These are phyloP conservation scores for Pyrrhosoma nymphula DNA, from an alignment of 2,888 invertebrate species.

Conservation along the genomic window DNA sequence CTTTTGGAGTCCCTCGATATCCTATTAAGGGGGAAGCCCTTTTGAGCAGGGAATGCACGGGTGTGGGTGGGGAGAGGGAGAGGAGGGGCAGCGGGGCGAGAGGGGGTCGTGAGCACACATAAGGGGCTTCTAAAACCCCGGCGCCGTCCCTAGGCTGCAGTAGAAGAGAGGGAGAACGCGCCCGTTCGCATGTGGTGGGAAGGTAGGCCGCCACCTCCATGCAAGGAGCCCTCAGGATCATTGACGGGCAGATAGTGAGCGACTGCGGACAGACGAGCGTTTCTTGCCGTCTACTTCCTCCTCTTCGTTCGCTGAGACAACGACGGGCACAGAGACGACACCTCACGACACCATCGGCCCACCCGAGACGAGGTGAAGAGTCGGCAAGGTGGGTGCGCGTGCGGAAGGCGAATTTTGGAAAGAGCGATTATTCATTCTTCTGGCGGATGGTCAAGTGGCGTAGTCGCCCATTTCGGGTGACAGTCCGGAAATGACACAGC, in stretches of 20 bases:
- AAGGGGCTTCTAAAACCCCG: conserved; percentile 66
- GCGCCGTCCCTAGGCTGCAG: conserved; percentile 33
- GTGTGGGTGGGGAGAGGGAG: background rate
- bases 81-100: conserved; percentile 3
- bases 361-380: conserved; percentile 49
- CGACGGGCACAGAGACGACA: conserved; percentile 40
- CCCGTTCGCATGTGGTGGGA: conserved; percentile 26
- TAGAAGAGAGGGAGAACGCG: conserved; percentile 48
- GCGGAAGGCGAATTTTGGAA: too few species aligned
- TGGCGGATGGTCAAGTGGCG: too few species aligned
- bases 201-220: conserved; percentile 20
- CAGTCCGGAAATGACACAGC: too few species aligned
- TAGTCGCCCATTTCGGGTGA: too few species aligned
- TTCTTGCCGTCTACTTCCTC: conserved; percentile 53
- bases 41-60: conserved; percentile 14
- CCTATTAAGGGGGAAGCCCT: conserved; percentile 59
- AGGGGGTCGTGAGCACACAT: conserved; percentile 10
- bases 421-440: too few species aligned
- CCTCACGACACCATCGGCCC: conserved; percentile 15
- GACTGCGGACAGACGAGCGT: conserved; percentile 63
- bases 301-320: conserved; percentile 28
- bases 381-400: conserved; percentile 55
- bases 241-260: conserved; percentile 51
- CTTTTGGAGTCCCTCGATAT: background rate
- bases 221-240: conserved; percentile 42